Percentiles rank a stretch among this genome's conserved stretches.
These are phyloP conservation scores for Monodelphis domestica DNA, from an alignment of 2,797 vertebrate species.

Conservation along the genomic window DNA sequence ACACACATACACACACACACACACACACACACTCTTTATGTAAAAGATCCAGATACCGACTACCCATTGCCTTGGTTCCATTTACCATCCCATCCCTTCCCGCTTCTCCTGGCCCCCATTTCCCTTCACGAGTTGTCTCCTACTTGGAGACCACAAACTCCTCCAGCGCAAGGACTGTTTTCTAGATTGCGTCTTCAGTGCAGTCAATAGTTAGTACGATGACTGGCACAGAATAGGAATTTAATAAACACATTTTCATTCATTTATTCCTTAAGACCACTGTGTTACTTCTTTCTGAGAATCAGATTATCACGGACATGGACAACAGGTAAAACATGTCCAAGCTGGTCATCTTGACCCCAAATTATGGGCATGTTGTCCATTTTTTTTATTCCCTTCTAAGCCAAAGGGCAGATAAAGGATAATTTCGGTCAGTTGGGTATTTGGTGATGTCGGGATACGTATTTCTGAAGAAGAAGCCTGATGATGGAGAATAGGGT, in stretches of 20 bases:
- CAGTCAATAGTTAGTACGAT: neutral
- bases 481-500: neutral
- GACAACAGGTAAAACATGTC: neutral
- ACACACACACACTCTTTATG: conserved; percentile 43
- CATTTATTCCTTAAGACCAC: neutral
- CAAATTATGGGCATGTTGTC: neutral
- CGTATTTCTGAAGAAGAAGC: conserved; percentile 19
- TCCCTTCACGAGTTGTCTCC: neutral
- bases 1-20: too few relatives aligned
- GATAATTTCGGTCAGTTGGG: conserved; percentile 28
- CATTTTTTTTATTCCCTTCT: neutral
- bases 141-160: neutral
- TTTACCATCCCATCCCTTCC: neutral
- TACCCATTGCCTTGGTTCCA: neutral
- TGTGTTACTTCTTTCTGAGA: neutral
- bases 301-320: neutral
- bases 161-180: neutral
- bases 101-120: neutral
- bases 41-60: conserved; percentile 61
- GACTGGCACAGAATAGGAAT: neutral
- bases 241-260: neutral
- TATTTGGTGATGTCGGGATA: neutral
- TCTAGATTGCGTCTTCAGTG: neutral
- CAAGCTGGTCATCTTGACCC: neutral
- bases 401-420: neutral